Percentiles rank a stretch among this genome's conserved stretches.
These are phyloP conservation scores for Polydrusus tereticollis DNA, from an alignment of 2,888 invertebrate genomes.

Conservation along the genomic window DNA sequence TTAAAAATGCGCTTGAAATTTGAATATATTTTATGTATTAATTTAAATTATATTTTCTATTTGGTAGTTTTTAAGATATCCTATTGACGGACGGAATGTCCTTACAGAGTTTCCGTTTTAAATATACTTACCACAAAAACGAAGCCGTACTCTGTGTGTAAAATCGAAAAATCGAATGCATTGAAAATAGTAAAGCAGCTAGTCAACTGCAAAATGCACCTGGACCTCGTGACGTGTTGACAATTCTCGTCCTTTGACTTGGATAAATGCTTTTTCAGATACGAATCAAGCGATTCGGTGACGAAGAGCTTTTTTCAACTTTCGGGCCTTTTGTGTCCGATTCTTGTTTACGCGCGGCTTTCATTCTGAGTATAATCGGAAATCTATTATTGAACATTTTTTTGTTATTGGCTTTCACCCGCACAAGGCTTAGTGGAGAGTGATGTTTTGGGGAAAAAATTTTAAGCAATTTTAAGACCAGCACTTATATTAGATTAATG, in stretches of 20 bases:
- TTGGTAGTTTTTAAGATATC: too few species aligned
- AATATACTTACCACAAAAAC: too few species aligned
- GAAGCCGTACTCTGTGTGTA: background rate
- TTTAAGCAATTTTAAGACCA: background rate
- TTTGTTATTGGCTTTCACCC: constrained; percentile 24
- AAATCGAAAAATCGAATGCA: constrained; percentile 15
- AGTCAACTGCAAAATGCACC: constrained; percentile 43
- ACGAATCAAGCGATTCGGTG: constrained; percentile 37
- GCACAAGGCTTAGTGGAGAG: background rate
- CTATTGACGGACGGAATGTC: too few species aligned
- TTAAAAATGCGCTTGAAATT: too few species aligned
- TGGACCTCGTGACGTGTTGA: constrained; percentile 40
- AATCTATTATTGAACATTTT: constrained; percentile 43
- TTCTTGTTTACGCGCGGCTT: constrained; percentile 38
- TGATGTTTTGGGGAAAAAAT: constrained; percentile 1
- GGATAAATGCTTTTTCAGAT: constrained; percentile 42
- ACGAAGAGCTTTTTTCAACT: constrained; percentile 42
- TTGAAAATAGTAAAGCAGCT: constrained; percentile 10
- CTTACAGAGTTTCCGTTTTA: too few species aligned
- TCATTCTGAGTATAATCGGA: constrained; percentile 37
- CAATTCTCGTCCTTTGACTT: constrained; percentile 40
- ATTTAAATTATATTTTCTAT: too few species aligned
- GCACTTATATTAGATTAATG: background rate
- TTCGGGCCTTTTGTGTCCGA: constrained; percentile 30
- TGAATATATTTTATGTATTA: too few species aligned